Conservation (phyloP, 64 coral and sea anemone species). For the Stichodactyla mertensii region DNA sequence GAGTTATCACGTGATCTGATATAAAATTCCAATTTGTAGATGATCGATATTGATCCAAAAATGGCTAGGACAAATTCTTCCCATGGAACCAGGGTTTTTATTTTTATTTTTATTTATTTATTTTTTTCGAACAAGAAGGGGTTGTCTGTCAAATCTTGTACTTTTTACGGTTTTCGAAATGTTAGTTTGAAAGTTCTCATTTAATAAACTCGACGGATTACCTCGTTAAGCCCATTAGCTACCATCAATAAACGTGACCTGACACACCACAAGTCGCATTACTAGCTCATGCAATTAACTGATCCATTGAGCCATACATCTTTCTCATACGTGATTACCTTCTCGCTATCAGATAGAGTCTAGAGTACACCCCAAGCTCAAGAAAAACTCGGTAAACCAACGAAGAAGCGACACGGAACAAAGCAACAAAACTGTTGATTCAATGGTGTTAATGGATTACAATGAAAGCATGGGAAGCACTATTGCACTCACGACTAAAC, state of each 20-base stretch:
- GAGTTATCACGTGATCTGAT: too few species aligned
- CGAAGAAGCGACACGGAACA: slow-evolving; percentile 5
- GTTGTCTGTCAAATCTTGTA: too few species aligned
- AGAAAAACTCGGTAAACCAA: slow-evolving; percentile 14
- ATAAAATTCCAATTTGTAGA: too few species aligned
- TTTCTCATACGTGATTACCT: background rate
- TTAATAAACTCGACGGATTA: too few species aligned
- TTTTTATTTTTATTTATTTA: too few species aligned
- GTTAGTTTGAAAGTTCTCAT: too few species aligned
- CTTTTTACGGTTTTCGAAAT: too few species aligned
- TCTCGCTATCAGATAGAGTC: background rate
- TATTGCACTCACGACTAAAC: slow-evolving; percentile 1
- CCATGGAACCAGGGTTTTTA: too few species aligned
- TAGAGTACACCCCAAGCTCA: background rate
- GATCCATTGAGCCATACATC: background rate
- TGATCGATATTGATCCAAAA: too few species aligned
- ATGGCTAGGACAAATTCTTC: too few species aligned
- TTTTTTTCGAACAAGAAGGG: too few species aligned
- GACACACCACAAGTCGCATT: background rate
- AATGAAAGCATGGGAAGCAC: slow-evolving; percentile 10
- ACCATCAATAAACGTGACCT: background rate
- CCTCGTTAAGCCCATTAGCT: background rate
- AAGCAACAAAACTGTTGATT: background rate
- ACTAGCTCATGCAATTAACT: too few species aligned
- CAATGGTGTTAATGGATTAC: slow-evolving; percentile 16